These are phyloP conservation scores for Crypturellus tataupa DNA, from an alignment of 2,797 vertebrate species.

Conservation along the genomic window DNA sequence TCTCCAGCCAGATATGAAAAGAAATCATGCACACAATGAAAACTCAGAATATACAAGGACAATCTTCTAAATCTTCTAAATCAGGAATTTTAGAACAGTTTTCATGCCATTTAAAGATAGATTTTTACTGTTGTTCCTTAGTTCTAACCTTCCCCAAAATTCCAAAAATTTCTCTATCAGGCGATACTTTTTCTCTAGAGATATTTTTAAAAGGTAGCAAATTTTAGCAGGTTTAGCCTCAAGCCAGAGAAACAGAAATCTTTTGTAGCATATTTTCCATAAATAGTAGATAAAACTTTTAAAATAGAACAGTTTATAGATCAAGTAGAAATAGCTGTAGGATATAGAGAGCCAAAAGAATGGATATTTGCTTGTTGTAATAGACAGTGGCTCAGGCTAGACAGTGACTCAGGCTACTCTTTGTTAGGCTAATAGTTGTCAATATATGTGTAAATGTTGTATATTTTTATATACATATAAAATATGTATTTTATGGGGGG, in stretches of 20 bases:
- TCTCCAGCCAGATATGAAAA: neutral
- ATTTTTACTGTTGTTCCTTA: neutral
- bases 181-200: neutral
- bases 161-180: neutral
- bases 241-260: neutral
- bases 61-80: too few species aligned
- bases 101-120: neutral
- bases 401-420: neutral
- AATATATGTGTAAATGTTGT: neutral
- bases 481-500: too few species aligned
- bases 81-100: neutral
- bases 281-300: neutral
- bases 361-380: neutral
- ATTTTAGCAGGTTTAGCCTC: neutral
- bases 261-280: neutral
- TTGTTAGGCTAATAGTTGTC: neutral
- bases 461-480: too few species aligned
- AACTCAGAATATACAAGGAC: neutral
- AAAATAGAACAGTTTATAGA: neutral
- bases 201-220: neutral
- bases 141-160: neutral
- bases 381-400: neutral
- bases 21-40: neutral
- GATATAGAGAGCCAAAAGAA: neutral
- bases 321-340: neutral